Conservation (phyloP, 92 coral and sea anemone genomes). For the Palythoa caribaeorum region DNA sequence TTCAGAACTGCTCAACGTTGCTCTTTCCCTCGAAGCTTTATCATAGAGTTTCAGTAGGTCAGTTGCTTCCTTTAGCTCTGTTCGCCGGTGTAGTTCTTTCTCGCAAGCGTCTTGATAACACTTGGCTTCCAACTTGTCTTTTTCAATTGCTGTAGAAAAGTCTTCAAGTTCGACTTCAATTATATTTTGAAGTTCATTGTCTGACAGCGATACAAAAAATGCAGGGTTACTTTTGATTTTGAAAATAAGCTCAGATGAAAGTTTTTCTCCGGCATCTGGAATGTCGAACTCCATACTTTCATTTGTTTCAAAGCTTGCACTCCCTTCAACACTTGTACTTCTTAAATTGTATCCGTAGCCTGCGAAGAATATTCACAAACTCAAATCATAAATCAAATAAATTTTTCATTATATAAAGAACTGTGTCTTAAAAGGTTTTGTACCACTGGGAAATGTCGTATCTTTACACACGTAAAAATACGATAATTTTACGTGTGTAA, state of each 20-base stretch:
- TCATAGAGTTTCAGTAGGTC: slow-evolving; percentile 85
- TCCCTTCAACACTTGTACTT: slow-evolving; percentile 8
- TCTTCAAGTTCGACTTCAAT: slow-evolving; percentile 54
- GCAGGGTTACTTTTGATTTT: slow-evolving; percentile 80
- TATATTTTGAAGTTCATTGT: slow-evolving; percentile 72
- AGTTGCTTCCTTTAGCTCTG: slow-evolving; percentile 78
- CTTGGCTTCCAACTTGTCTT: slow-evolving; percentile 53
- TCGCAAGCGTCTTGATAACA: slow-evolving; percentile 86
- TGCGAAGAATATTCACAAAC: not conserved
- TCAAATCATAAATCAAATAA: not conserved
- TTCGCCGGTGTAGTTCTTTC: slow-evolving; percentile 82
- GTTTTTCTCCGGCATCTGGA: slow-evolving; percentile 62
- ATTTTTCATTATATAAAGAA: too few relatives aligned
- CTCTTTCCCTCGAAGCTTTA: slow-evolving; percentile 60
- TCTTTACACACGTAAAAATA: too few relatives aligned
- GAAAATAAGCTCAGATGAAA: slow-evolving; percentile 59
- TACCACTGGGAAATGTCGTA: too few relatives aligned
- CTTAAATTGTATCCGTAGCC: not conserved
- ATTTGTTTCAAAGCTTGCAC: slow-evolving; percentile 63
- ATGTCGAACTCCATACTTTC: slow-evolving; percentile 79
- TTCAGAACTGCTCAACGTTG: not conserved
- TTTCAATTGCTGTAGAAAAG: slow-evolving; percentile 63
- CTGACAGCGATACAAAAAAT: slow-evolving; percentile 93
- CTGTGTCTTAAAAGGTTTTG: too few relatives aligned
- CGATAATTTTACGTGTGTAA: too few relatives aligned